A percentile compares a stretch with the other conserved stretches of the same genome.
Evolutionary conservation across 1,140 invertebrate genomes (phyloP).

Genomic region (Cherax destructor): DNA sequence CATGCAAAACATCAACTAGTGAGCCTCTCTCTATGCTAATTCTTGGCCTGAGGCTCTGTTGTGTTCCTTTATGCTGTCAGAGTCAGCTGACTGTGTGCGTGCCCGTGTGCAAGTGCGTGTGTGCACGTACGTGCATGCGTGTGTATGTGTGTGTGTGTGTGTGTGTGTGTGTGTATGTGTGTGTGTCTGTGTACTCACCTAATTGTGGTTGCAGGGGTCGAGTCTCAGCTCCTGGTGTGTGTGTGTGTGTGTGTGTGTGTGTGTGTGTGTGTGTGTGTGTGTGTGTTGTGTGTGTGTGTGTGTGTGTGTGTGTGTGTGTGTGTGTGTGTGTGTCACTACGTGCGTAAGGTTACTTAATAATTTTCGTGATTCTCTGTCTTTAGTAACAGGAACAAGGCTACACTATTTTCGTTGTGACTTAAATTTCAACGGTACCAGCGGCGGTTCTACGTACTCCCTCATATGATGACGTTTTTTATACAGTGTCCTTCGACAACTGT

Average conservation of each 20-base stretch:
- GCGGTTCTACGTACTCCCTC: too few relatives aligned
- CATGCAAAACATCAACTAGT: constrained; percentile 29
- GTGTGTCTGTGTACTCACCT: neutral
- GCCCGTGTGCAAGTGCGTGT: constrained; percentile 8
- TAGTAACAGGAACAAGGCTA: too few relatives aligned
- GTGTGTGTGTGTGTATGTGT: constrained; percentile 1
- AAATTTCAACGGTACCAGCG: too few relatives aligned
- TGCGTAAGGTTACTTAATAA: neutral
- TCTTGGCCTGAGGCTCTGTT: neutral
- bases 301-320: constrained; percentile 8
- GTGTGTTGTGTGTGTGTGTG: constrained; percentile 31
- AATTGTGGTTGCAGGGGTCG: too few relatives aligned
- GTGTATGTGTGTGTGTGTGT: constrained; percentile 17
- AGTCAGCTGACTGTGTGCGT: constrained; percentile 14
- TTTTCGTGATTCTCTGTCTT: too few relatives aligned
- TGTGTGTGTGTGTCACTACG: neutral
- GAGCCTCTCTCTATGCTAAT: constrained; percentile 38
- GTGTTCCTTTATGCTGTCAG: neutral
- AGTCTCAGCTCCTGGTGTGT: neutral
- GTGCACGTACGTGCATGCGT: constrained; percentile 18
- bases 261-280: neutral
- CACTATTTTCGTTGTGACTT: too few relatives aligned
- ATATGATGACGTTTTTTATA: too few relatives aligned
- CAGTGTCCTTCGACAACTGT: too few relatives aligned
- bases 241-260: neutral